Evolutionary conservation across 2,113 vertebrate genomes (phyloP), one percentile per base, ranked within the genome.

Genomic region (Xerus inauris): DNA sequence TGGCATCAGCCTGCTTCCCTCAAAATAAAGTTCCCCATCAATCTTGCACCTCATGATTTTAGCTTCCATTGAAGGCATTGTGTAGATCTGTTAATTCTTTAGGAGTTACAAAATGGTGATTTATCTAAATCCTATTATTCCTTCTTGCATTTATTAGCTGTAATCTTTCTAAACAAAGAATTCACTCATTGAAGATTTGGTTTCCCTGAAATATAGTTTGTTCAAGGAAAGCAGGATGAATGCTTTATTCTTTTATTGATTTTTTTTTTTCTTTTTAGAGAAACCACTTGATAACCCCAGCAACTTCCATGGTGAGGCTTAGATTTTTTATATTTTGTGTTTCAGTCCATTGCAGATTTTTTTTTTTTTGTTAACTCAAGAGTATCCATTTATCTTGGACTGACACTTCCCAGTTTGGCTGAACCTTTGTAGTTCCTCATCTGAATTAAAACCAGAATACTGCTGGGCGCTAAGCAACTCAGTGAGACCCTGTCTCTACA

Each of bases 151-250:
- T 73, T 92, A 38, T 77, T 80, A 80, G 72, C 90, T 54, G 65
- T 67, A 73, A 54, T 85, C 6, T 28, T 96, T 85, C 59, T 91
- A 91, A 84, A 65, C 17, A 89, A 73, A 65, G 65, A 85, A 89
- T 86, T 91, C 13, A 65, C 19, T 72, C 45, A 47, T 90, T 20
- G 82, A 19, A 16, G 85, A 35, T 51, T 93, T 83, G 59, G 13
- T 90, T 91, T 91, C 45, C 42, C 16, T 92, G 83, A 93, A 95
- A 93, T 71, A 75, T 12, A 93, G 47, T 88, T 73, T 96, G 19
- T 89, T 65, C 17, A 86, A 59, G 8, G 73, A 92, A 94, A 49
- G 26, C 79, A 54, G 49, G 49, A 54, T 69, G 93, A 80, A 30
- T 79, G 5, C 8, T 67, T 76, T 24, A 32, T 69, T 81, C 19